Evolutionary conservation across 2,797 vertebrate species (phyloP), one percentile per base, ranked within the genome.

Genomic region (Hirundo rustica): DNA sequence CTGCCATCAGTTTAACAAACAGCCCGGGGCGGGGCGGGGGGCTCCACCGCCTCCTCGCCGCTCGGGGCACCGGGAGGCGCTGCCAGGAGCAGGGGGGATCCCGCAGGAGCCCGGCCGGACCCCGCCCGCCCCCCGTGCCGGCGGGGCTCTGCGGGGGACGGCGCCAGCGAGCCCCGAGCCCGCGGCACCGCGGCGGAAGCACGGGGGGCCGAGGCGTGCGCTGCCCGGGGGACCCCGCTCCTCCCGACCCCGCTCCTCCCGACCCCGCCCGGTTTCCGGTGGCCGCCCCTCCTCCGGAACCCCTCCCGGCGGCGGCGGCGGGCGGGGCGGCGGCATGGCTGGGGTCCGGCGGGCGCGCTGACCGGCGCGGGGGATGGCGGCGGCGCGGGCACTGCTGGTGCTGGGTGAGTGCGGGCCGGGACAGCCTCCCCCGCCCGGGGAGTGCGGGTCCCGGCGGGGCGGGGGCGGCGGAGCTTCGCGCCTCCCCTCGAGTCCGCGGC

Each of bases 221-320:
- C 71, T 20, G 36, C 44, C 50, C 8, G 42, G 27, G 27, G 50
- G 36, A 23, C 50, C 45, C 51, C 38, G 3, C 76, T 66, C 68
- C 68, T 45, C n/a, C n/a, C n/a, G n/a, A n/a, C n/a, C n/a, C n/a
- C n/a, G n/a, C n/a, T n/a, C n/a, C n/a, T n/a, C 68, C 53, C 60
- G 40, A 32, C 80, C 55, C 86, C 89, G 55, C 86, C 94, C 66
- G 30, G 47, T 64, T 89, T 93, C 94, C 94, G 89, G 94, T 67
- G 70, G 17, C 47, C 38, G 89, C 74, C 61, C 85, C 85, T 44
- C 94, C 92, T 64, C 92, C 92, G 92, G 92, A 95, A 94, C 92
- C 89, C 86, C 92, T 76, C 89, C 88, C 74, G 68, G 40, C 19
- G 65, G 54, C 19, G 65, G 54, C 75, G 47, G 84, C 29, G 61